Evolutionary conservation across 2,888 invertebrate species (phyloP), one percentile per base, ranked within the genome.

Genomic region (Hipparchia semele): DNA sequence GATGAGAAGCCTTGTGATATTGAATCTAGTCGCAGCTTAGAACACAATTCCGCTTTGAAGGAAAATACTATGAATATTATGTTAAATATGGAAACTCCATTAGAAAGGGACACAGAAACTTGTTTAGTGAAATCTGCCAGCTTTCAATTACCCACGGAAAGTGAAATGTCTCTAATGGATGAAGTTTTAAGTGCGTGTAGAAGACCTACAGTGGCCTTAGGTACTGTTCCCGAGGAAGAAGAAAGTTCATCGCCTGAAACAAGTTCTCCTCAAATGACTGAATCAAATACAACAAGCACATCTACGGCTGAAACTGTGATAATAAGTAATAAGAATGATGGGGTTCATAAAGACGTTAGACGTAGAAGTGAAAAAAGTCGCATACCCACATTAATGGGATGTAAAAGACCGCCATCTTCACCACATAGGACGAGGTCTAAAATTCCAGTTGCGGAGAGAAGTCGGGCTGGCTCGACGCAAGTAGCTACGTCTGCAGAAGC

Each of bases 261-360:
- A 56, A 84, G 85, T 77, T 94, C 95, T 6, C 95, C 95, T 66
- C 95, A 95, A 87, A 95, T 95, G 91, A 95, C 95, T 86, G 95
- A 95, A 89, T 95, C 95, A 12, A 92, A 95, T 82, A 95, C 96
- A 77, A 95, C 96, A 73, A 95, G 95, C 86, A 94, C 95, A 73
- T 96, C 96, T 81, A 96, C 96, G 74, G 96, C 96, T 76, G 96
- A 96, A 89, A 96, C 96, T 83, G 95, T 96, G 86, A 95, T 96
- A 87, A 94, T 96, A 90, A 95, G 95, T 89, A 95, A 92, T 91
- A 94, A 92, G 87, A 89, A 87, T 84, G 92, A 92, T 72, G 85
- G 81, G 62, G 78, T 81, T 73, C 88, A 84, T 75, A 88, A 86
- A 78, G 91, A 92, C 71, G 85, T 90, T 75, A 90, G 86, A 83